A percentile compares a stretch with the other conserved stretches of the same genome.
Conservation (phyloP, 2,888 invertebrate genomes). For the Mesochorus sp. region DNA sequence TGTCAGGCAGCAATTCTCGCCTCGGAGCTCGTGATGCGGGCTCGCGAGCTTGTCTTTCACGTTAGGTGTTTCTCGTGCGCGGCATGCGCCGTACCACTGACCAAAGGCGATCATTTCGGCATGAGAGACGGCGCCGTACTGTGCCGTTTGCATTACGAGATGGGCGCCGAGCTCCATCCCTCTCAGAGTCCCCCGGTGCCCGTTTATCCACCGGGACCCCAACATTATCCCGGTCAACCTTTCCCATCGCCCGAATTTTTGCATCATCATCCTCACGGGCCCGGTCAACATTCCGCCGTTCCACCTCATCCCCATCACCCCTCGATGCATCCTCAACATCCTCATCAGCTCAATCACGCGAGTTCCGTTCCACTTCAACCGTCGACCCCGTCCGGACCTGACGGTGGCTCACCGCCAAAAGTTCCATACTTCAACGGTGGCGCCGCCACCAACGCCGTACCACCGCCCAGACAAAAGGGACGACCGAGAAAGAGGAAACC, state of each 20-base stretch:
- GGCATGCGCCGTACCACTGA: constrained; percentile 92
- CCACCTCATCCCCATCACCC: constrained; percentile 73
- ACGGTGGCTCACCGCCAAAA: constrained; percentile 80
- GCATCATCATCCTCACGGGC: constrained; percentile 80
- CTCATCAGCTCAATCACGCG: constrained; percentile 77
- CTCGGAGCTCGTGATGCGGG: constrained; percentile 97
- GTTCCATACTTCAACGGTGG: constrained; percentile 85
- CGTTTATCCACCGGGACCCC: constrained; percentile 79
- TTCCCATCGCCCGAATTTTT: constrained; percentile 83
- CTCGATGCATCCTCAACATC: constrained; percentile 83
- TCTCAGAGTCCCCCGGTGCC: constrained; percentile 80
- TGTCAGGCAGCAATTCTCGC: constrained; percentile 95
- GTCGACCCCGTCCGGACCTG: constrained; percentile 84
- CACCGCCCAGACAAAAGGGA: constrained; percentile 93
- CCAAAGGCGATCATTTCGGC: constrained; percentile 97
- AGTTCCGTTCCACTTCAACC: constrained; percentile 83
- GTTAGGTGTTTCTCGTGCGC: constrained; percentile 97
- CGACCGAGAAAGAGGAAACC: constrained; percentile 96
- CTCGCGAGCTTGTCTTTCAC: constrained; percentile 96
- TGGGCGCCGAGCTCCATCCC: constrained; percentile 81
- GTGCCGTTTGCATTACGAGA: constrained; percentile 90
- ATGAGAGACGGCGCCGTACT: constrained; percentile 94
- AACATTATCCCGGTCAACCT: constrained; percentile 84
- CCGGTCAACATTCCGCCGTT: constrained; percentile 76
- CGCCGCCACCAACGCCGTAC: constrained; percentile 83